Conservation (phyloP, 1,140 invertebrate species). For the Drosophila watanabei region DNA sequence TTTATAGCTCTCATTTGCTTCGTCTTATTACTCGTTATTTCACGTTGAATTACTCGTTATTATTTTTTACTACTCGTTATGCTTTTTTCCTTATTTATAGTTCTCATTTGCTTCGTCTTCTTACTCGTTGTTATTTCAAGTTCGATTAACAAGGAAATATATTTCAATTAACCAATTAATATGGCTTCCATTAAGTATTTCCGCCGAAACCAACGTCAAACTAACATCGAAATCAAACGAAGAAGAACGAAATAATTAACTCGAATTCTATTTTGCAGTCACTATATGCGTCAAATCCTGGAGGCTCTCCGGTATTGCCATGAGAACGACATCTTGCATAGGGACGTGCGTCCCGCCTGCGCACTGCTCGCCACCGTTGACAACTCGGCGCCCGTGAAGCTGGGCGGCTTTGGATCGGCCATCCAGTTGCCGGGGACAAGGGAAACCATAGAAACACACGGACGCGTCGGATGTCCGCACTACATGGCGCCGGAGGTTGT, state of each 20-base stretch:
- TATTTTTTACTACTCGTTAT: too few species aligned
- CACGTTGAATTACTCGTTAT: neutral
- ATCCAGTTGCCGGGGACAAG: slow-evolving; percentile 94
- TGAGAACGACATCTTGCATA: slow-evolving; percentile 98
- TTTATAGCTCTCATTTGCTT: neutral
- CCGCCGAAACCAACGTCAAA: neutral
- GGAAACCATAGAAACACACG: slow-evolving; percentile 90
- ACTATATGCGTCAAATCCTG: slow-evolving; percentile 98
- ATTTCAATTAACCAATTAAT: neutral
- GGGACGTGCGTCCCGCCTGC: slow-evolving; percentile 98
- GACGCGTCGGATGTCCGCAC: slow-evolving; percentile 96
- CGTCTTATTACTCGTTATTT: neutral
- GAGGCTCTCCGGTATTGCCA: slow-evolving; percentile 98
- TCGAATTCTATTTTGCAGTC: slow-evolving; percentile 87
- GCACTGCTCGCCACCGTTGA: slow-evolving; percentile 97
- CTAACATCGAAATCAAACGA: neutral
- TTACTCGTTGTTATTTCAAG: neutral
- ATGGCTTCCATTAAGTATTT: slow-evolving; percentile 6
- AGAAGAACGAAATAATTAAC: neutral
- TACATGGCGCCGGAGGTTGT: slow-evolving; percentile 99
- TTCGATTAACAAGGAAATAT: neutral
- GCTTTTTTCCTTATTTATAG: neutral
- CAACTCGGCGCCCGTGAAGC: slow-evolving; percentile 98
- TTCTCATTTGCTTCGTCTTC: too few species aligned
- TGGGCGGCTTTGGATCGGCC: slow-evolving; percentile 98